Evolutionary conservation across 2,113 vertebrate genomes (phyloP).

Genomic region (Marmota flaviventris): DNA sequence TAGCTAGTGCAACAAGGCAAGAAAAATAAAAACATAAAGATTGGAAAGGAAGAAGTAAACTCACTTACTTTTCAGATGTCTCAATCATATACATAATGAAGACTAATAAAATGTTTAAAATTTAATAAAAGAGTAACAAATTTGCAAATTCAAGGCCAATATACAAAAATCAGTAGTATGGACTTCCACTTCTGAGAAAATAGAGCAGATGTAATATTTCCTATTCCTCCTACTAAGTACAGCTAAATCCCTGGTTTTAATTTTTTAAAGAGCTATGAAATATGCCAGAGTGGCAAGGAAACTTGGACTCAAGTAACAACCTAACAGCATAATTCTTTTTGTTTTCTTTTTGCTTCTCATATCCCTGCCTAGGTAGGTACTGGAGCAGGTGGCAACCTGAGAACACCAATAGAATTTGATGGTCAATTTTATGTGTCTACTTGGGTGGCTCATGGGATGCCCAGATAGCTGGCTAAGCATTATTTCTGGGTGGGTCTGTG

Average conservation of each 20-base stretch:
- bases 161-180: neutral
- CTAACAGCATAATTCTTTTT: neutral
- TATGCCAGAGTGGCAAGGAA: neutral
- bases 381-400: neutral
- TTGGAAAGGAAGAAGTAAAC: neutral
- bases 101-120: neutral
- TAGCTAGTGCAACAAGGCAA: neutral
- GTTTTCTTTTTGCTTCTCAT: neutral
- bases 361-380: too few relatives aligned
- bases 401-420: neutral
- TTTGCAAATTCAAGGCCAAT: neutral
- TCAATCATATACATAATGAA: neutral
- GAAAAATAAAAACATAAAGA: neutral
- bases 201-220: neutral
- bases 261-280: neutral
- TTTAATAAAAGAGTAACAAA: neutral
- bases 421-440: neutral
- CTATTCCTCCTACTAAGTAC: neutral
- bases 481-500: neutral
- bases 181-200: neutral
- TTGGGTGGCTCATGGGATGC: neutral
- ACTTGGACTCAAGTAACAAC: neutral
- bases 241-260: neutral
- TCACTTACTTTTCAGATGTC: too few relatives aligned
- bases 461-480: neutral